Percentiles rank a stretch among this genome's conserved stretches.
These are phyloP conservation scores for Ametastegia equiseti DNA, from an alignment of 2,888 invertebrate genomes.

Conservation along the genomic window DNA sequence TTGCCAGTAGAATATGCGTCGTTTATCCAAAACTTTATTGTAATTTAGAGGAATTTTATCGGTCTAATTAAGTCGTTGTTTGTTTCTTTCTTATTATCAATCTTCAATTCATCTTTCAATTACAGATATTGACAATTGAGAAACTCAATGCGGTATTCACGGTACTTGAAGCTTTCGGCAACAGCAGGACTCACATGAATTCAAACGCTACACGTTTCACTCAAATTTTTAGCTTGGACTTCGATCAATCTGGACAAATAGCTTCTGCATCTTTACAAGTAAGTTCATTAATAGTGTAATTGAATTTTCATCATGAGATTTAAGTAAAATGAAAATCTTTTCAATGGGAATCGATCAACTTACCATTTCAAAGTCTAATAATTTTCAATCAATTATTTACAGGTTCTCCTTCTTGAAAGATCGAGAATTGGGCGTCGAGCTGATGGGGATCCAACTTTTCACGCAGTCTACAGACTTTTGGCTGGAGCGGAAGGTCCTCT, in stretches of 20 bases:
- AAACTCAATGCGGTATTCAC: slow-evolving; percentile 90
- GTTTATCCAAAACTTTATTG: slow-evolving; percentile 18
- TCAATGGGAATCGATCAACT: neutral
- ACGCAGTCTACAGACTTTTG: slow-evolving; percentile 83
- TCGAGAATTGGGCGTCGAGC: slow-evolving; percentile 84
- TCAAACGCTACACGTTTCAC: slow-evolving; percentile 93
- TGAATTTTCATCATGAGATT: neutral
- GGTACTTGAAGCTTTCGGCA: slow-evolving; percentile 93
- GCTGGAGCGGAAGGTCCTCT: slow-evolving; percentile 90
- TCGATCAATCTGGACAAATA: slow-evolving; percentile 94
- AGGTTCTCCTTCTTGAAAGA: slow-evolving; percentile 87
- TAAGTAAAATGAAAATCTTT: neutral
- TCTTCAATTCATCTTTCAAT: slow-evolving; percentile 19
- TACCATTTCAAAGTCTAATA: neutral
- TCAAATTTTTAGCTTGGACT: slow-evolving; percentile 94
- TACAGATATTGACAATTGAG: slow-evolving; percentile 83
- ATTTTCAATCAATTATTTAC: neutral
- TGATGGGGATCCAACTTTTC: slow-evolving; percentile 85
- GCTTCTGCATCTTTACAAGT: slow-evolving; percentile 94
- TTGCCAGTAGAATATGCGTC: neutral
- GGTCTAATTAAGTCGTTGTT: neutral
- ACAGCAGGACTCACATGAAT: slow-evolving; percentile 91
- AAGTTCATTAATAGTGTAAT: slow-evolving; percentile 56
- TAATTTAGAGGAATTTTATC: neutral
- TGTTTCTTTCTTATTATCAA: neutral